phyloP scores from a whole-genome alignment of 2,797 vertebrate species.

The Phoxinus dragarum region DNA sequence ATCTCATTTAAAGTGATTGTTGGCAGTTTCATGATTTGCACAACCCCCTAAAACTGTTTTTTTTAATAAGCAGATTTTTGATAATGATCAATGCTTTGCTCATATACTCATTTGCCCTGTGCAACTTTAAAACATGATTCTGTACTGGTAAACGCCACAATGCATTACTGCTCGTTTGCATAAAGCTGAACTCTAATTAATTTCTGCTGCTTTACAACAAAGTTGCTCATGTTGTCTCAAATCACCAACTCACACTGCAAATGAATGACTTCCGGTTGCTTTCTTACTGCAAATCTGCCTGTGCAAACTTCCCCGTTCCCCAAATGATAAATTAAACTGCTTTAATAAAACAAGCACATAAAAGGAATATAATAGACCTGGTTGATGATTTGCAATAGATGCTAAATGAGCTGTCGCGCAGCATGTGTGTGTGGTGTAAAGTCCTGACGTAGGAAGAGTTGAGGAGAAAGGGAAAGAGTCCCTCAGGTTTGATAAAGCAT shows the following conservation, averaged over 20 bases:
- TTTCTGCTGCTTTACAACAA: not conserved
- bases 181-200: not conserved
- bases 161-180: not conserved
- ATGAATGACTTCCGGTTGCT: not conserved
- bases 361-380: not conserved
- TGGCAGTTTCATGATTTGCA: not conserved
- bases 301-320: not conserved
- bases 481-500: constrained; percentile 4
- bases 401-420: not conserved
- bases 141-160: not conserved
- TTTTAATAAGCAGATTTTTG: not conserved
- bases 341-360: constrained; percentile 3
- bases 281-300: constrained; percentile 11
- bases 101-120: not conserved
- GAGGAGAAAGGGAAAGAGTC: not conserved
- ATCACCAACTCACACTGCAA: not conserved
- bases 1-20: not conserved
- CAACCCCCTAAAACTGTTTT: no score
- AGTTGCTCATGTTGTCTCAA: not conserved
- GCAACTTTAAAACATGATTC: not conserved
- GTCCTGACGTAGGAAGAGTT: not conserved
- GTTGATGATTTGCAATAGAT: not conserved
- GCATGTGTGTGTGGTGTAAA: not conserved
- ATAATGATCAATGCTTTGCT: not conserved
- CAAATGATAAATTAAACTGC: not conserved